Conservation (phyloP, 1,140 invertebrate species). For the Chironomus striatipennis region DNA sequence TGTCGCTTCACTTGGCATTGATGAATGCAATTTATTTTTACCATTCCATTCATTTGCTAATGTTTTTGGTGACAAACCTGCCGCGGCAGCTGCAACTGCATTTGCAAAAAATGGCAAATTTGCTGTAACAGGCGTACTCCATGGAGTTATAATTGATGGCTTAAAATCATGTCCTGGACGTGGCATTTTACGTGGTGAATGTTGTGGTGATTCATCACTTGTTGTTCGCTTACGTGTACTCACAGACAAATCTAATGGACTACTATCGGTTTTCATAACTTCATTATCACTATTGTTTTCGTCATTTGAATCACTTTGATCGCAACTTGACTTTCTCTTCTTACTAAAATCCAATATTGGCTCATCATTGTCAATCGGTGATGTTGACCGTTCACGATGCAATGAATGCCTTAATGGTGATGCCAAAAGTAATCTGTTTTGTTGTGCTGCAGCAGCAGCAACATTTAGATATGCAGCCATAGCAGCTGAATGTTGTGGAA, state of each 20-base stretch:
- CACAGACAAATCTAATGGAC: constrained; percentile 71
- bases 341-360: constrained; percentile 71
- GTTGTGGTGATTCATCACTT: constrained; percentile 52
- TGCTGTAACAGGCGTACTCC: constrained; percentile 67
- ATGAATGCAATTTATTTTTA: constrained; percentile 58
- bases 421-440: constrained; percentile 66
- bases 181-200: constrained; percentile 52
- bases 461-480: constrained; percentile 67
- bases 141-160: constrained; percentile 55
- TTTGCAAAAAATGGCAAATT: constrained; percentile 66
- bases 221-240: constrained; percentile 54
- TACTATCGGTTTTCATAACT: constrained; percentile 61
- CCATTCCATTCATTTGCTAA: constrained; percentile 64
- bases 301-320: constrained; percentile 42
- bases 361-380: constrained; percentile 40
- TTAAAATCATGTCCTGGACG: constrained; percentile 53
- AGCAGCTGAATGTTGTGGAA: constrained; percentile 60
- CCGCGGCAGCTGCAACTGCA: constrained; percentile 62
- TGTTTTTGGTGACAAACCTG: constrained; percentile 62
- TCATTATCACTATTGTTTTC: constrained; percentile 53
- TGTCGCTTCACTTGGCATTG: constrained; percentile 65
- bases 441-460: constrained; percentile 54
- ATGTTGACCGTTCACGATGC: constrained; percentile 46
- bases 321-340: constrained; percentile 43
- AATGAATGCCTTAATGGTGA: constrained; percentile 53